phyloP scores from a whole-genome alignment of 1,140 invertebrate genomes.

The Mya arenaria region DNA sequence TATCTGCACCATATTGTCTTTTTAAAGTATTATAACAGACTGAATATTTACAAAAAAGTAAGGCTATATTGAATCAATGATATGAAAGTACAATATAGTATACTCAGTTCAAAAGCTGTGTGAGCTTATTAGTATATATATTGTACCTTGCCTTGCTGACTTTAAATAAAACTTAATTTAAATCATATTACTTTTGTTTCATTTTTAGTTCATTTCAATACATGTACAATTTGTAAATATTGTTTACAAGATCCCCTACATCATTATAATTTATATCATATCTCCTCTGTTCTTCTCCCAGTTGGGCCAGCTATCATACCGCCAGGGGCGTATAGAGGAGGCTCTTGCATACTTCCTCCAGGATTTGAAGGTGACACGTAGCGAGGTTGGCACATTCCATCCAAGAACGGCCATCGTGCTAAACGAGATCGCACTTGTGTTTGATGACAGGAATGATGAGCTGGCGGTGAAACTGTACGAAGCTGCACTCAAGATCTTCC shows the following conservation, averaged over 20 bases:
- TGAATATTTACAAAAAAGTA: too few species aligned
- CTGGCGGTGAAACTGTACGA: slow-evolving; percentile 66
- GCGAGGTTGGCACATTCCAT: slow-evolving; percentile 65
- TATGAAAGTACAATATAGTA: too few species aligned
- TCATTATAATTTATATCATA: neutral
- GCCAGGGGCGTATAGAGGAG: slow-evolving; percentile 66
- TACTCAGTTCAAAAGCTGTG: too few species aligned
- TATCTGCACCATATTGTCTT: too few species aligned
- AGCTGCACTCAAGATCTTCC: slow-evolving; percentile 59
- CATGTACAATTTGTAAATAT: neutral
- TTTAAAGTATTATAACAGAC: too few species aligned
- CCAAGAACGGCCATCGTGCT: slow-evolving; percentile 64
- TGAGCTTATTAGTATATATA: too few species aligned
- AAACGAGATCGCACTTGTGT: slow-evolving; percentile 68
- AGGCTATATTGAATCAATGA: too few species aligned
- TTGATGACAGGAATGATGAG: slow-evolving; percentile 67
- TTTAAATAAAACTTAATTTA: too few species aligned
- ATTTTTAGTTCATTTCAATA: neutral
- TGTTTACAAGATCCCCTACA: neutral
- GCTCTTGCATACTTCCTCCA: slow-evolving; percentile 66
- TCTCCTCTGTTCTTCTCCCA: slow-evolving; percentile 48
- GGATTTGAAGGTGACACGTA: slow-evolving; percentile 67
- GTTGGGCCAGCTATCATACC: slow-evolving; percentile 69
- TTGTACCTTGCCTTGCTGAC: too few species aligned
- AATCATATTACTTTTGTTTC: neutral